Conservation (phyloP, 1,140 invertebrate species). For the Procambarus virginalis region DNA sequence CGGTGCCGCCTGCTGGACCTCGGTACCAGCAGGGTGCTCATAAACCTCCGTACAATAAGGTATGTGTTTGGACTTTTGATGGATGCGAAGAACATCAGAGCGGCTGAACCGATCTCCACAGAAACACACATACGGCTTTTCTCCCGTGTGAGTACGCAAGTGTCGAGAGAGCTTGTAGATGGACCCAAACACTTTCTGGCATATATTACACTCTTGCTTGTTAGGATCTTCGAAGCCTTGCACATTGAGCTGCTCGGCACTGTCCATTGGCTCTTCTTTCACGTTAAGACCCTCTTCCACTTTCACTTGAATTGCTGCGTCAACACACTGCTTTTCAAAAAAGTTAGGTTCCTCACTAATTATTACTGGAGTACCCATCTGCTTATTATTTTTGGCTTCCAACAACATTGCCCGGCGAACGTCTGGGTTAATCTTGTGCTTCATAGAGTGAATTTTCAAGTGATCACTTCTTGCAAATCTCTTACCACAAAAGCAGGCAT, state of each 20-base stretch:
- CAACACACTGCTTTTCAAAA: background rate
- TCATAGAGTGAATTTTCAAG: conserved; percentile 29
- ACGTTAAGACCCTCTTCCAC: background rate
- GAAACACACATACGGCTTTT: conserved; percentile 48
- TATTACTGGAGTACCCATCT: background rate
- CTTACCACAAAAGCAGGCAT: conserved; percentile 39
- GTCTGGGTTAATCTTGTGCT: conserved; percentile 52
- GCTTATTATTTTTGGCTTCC: conserved; percentile 44
- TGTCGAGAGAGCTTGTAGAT: conserved; percentile 54
- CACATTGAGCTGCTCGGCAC: background rate
- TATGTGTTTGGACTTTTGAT: conserved; percentile 54
- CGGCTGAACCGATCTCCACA: conserved; percentile 51
- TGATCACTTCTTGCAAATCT: conserved; percentile 42
- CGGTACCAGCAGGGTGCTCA: background rate
- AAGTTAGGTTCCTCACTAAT: no score
- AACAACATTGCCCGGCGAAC: conserved; percentile 28
- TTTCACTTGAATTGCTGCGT: conserved; percentile 2
- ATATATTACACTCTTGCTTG: conserved; percentile 47
- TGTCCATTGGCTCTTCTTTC: background rate
- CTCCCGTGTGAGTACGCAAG: conserved; percentile 51
- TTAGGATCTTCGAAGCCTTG: background rate
- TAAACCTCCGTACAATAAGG: conserved; percentile 10
- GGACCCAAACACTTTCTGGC: conserved; percentile 48
- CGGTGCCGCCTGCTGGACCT: background rate
- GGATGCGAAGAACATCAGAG: conserved; percentile 46